A percentile compares a stretch with the other conserved stretches of the same genome.
These are phyloP conservation scores for Phainopepla nitens DNA, from an alignment of 2,113 vertebrate species.

Conservation along the genomic window DNA sequence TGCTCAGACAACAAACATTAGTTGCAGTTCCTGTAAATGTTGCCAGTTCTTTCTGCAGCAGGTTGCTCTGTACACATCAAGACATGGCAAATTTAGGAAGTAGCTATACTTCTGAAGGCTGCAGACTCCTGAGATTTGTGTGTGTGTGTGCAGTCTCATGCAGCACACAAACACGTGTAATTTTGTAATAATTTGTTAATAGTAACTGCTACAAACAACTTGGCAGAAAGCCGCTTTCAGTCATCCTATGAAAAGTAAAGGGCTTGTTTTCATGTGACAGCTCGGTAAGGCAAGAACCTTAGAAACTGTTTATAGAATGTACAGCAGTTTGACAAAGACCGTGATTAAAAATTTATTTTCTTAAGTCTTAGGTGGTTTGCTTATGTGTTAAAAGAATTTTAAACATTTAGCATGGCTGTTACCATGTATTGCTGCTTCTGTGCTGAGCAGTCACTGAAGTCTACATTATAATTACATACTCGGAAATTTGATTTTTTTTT, in stretches of 20 bases:
- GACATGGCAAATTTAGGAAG: neutral
- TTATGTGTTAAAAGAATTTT: neutral
- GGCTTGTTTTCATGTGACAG: neutral
- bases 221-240: neutral
- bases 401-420: neutral
- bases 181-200: neutral
- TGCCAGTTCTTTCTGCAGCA: neutral
- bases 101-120: neutral
- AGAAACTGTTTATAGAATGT: neutral
- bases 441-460: neutral
- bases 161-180: neutral
- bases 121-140: neutral
- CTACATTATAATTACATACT: neutral
- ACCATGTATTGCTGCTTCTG: neutral
- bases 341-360: neutral
- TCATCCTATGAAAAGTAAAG: neutral
- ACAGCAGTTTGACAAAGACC: neutral
- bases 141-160: neutral
- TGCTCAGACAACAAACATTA: neutral
- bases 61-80: neutral
- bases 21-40: neutral
- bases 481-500: neutral
- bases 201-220: neutral
- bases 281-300: neutral
- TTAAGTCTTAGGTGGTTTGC: neutral